Conservation (phyloP, 2,113 vertebrate genomes). For the Numenius arquata region DNA sequence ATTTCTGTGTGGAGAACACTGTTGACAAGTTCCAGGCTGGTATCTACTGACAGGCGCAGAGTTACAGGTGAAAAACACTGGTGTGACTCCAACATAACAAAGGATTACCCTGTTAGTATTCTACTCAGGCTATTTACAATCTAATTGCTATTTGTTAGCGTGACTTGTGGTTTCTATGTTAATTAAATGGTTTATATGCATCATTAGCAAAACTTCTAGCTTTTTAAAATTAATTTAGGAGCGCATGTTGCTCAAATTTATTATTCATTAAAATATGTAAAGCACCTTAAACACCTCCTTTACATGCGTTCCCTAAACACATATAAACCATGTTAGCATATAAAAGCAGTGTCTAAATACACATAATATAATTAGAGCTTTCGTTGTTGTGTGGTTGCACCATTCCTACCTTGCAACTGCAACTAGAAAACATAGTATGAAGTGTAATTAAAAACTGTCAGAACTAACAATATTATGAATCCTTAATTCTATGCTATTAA, state of each 20-base stretch:
- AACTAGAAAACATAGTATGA: background rate
- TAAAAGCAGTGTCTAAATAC: background rate
- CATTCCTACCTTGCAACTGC: background rate
- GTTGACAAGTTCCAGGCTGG: background rate
- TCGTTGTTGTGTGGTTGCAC: background rate
- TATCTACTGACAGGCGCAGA: background rate
- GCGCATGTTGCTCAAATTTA: background rate
- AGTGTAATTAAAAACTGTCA: background rate
- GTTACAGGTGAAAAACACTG: background rate
- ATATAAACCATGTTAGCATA: background rate
- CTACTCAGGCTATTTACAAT: background rate
- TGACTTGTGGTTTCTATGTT: background rate
- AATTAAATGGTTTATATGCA: background rate
- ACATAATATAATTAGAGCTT: conserved; percentile 3
- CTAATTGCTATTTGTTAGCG: background rate
- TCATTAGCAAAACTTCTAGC: conserved; percentile 3
- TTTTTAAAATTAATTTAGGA: conserved; percentile 23
- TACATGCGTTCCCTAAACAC: background rate
- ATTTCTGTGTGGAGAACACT: background rate
- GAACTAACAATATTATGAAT: background rate
- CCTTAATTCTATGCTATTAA: background rate
- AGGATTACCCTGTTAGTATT: background rate
- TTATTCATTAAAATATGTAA: background rate
- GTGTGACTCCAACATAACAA: background rate
- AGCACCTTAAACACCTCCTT: background rate